Conservation (phyloP, 2,888 invertebrate species). For the Sinelater perroti region DNA sequence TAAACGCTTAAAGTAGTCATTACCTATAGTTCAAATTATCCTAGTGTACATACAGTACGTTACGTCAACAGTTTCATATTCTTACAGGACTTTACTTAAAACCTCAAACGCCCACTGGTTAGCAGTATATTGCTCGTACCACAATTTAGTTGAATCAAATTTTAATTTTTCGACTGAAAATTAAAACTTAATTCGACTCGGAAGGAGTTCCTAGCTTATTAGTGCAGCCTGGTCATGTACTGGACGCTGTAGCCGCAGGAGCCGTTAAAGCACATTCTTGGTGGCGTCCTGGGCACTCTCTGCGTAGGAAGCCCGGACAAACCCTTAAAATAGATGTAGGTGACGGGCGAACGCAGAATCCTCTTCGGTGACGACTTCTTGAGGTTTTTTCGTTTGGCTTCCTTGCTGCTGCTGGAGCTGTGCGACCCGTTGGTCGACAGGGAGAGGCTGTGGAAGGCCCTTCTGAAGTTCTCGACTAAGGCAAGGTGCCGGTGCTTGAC, state of each 20-base stretch:
- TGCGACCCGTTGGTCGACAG: constrained; percentile 69
- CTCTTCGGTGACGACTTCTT: constrained; percentile 76
- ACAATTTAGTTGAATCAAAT: constrained; percentile 14
- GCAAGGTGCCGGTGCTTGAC: constrained; percentile 59
- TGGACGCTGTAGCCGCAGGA: constrained; percentile 56
- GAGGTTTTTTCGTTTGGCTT: constrained; percentile 58
- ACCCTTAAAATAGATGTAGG: constrained; percentile 82
- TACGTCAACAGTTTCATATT: constrained; percentile 25
- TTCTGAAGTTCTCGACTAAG: constrained; percentile 71
- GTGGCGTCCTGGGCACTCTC: constrained; percentile 71
- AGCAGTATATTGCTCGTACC: constrained; percentile 28
- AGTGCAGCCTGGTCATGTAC: constrained; percentile 54
- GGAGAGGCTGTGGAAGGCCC: constrained; percentile 75
- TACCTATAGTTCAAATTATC: no score
- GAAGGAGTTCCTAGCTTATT: constrained; percentile 41
- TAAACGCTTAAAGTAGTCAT: constrained; percentile 24
- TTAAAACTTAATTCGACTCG: neutral
- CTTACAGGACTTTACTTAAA: constrained; percentile 15
- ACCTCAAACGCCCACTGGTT: constrained; percentile 10
- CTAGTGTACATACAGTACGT: no score
- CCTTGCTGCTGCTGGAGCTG: constrained; percentile 66
- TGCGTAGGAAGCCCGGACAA: constrained; percentile 84
- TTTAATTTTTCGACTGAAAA: neutral
- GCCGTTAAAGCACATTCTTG: constrained; percentile 48
- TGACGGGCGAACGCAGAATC: constrained; percentile 79